Evolutionary conservation across 1,140 invertebrate genomes (phyloP).

Genomic region (Diprion similis): DNA sequence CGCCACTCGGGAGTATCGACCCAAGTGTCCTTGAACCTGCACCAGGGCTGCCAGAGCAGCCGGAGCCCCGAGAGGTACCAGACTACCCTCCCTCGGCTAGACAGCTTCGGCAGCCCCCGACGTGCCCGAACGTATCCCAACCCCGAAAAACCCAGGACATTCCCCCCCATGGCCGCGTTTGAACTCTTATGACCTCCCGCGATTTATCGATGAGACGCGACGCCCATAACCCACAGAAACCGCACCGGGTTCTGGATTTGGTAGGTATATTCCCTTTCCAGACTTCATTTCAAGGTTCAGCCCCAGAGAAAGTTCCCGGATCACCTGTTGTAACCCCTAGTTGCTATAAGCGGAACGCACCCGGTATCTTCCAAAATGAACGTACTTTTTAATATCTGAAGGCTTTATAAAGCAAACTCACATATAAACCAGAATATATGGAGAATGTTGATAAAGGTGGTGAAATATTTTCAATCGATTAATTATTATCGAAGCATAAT

Average conservation of each 20-base stretch:
- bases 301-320: too few species aligned
- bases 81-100: conserved; percentile 6
- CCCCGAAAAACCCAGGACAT: neutral
- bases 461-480: too few species aligned
- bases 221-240: neutral
- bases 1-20: neutral
- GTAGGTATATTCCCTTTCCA: neutral
- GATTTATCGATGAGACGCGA: neutral
- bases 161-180: neutral
- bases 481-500: too few species aligned
- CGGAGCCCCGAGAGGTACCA: neutral
- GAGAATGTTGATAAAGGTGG: too few species aligned
- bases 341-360: too few species aligned
- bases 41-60: neutral
- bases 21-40: conserved; percentile 3
- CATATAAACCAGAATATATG: too few species aligned
- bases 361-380: too few species aligned
- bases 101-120: neutral
- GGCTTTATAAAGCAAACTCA: too few species aligned
- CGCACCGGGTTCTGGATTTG: neutral
- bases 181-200: neutral
- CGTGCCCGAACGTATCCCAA: neutral
- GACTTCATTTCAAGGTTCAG: too few species aligned
- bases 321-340: too few species aligned
- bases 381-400: too few species aligned